Base-by-base conservation (phyloP, 2,113 vertebrate species). In the Grantiella picta region DNA sequence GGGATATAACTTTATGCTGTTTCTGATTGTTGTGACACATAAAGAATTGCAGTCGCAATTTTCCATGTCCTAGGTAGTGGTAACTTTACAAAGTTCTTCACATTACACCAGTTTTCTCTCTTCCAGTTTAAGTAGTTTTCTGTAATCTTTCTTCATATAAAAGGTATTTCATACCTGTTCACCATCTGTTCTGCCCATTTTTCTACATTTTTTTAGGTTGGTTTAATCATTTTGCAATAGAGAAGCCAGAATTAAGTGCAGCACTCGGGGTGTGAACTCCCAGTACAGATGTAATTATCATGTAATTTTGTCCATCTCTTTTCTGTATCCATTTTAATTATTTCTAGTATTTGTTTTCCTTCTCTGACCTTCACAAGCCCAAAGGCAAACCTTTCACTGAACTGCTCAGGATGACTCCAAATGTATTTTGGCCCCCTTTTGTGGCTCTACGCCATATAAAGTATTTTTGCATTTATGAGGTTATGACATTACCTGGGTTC, bases 221-320 rank as follows among this genome's bases (percentile, higher is more conserved):
- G 28, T 42, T 82, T 87, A 69, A 50, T 35, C 23, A 31, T 64
- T 76, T 22, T 60, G 33, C 0, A 0, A 1, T 40, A 59, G 23
- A 82, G 28, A 56, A 70, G 52, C 19, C 24, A 56, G 66, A 68
- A 56, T 60, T 63, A 29, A 5, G 5, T 19, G 33, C 7, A 47
- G 23, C 29, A 29, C 10, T 79, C 1, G 0, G 14, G 5, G 3
- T 52, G 2, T 54, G 38, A 85, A 36, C 0, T 1, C 28, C 15
- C 17, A 35, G 38, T 40, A 33, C 8, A 23, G 23, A 15, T 50
- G 6, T 24, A 28, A 38, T 27, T 7, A 1, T 36, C 23, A 21
- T 21, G 12, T 69, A 35, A 21, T 54, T 57, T 31, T 22, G 23
- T 7, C 24, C 10, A 9, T 79, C 29, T 56, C 27, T 54, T 76